Evolutionary conservation across 1,140 invertebrate genomes (phyloP), one percentile per base, ranked within the genome.

Genomic region (Neomicropteryx cornuta): DNA sequence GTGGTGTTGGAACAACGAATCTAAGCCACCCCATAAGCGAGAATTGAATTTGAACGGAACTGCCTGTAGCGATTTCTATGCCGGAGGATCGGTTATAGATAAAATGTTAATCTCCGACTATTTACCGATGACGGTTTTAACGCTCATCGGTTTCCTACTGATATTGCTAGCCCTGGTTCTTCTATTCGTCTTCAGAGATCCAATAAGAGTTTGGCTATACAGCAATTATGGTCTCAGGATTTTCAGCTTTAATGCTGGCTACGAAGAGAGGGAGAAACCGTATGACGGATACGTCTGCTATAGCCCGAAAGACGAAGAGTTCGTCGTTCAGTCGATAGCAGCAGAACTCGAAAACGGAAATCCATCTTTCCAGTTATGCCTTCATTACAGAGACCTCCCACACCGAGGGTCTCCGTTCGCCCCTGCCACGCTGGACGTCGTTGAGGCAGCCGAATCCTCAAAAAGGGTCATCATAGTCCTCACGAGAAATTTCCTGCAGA

Each of bases 261-360:
- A 73, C 50, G 81, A 83, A 53, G 83, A 87, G 44, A 75, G 77
- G 33, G 84, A 89, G 51, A 90, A 90, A 49, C 65, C 89, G 8
- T 95, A 90, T 61, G 93, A 96, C 55, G 89, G 86, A 23, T 94
- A 92, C 59, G 80, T 96, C 3, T 82, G 88, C 42, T 94, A 96
- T 65, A 90, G 87, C 42, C 83, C 87, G 14, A 88, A 91, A 60
- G 91, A 96, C 62, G 86, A 92, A 51, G 80, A 89, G 52, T 89
- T 91, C 53, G 83, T 94, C 0, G 68, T 85, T 18, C 81, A 88
- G 46, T 83, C 82, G 5, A 70, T 96, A 27, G 83, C 82, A 2
- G 77, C 78, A 2, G 85, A 90, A 49, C 59, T 97, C 33, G 91
- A 97, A 58, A 80, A 83, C 41, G 79, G 76, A 2, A 66, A 69